Evolutionary conservation across 2,797 vertebrate genomes (phyloP), one percentile per base, ranked within the genome.

Genomic region (Melanotaenia nigrans): DNA sequence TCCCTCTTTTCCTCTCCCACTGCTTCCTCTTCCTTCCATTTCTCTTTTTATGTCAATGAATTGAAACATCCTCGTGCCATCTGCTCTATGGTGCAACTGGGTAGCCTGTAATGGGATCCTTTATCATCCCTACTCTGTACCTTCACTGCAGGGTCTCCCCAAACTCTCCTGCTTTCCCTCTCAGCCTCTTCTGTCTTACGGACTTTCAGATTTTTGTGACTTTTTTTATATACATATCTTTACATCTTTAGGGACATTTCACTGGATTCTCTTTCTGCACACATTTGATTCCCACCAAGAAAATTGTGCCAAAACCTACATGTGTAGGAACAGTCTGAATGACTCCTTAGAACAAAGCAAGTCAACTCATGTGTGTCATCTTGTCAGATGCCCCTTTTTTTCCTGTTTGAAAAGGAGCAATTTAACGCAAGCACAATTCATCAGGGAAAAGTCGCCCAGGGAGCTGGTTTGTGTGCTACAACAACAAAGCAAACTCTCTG

Each of bases 61-160:
- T 0, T 62, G 24, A 66, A 75, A 65, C 51, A 25, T 79, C 71
- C 67, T 65, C 60, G 0, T 51, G 55, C 82, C 85, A 89, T 90
- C 85, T 89, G 86, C 45, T 75, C 63, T 53, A 57, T n/a, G 71
- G 64, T 62, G 60, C 59, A 3, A 75, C 75, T 64, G 79, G 68
- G 76, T 49, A 33, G 53, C 47, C 70, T 67, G 58, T 80, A 62
- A 87, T 79, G 73, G 66, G 77, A 76, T 81, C 71, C 58, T 89
- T 75, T 42, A 85, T 84, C 82, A 82, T 81, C 68, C 42, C 6
- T 3, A 61, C 40, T 30, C 56, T 57, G 33, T 24, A 64, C 20
- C 45, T 77, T 1, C 14, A 10, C 61, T 1, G 42, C 55, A 42
- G 30, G 53, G 20, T 66, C 36, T 32, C 32, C 25, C 12, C n/a